These are phyloP conservation scores for Drosophila serrata DNA, from an alignment of 1,140 invertebrate genomes.

Conservation along the genomic window DNA sequence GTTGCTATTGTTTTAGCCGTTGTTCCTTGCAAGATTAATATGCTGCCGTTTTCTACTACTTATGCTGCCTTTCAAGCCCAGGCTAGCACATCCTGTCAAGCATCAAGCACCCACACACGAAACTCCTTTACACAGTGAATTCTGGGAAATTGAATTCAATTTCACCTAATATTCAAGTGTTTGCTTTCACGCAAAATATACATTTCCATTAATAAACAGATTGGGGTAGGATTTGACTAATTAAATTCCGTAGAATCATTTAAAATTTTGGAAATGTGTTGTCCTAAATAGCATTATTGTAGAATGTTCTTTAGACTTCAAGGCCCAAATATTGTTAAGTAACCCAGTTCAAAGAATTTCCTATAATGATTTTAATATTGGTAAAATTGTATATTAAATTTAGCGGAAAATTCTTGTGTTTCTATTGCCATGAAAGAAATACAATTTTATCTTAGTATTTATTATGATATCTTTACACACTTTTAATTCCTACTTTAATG, in stretches of 20 bases:
- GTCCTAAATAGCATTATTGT: no score
- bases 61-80: conserved; percentile 74
- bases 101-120: neutral
- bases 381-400: no score
- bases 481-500: conserved; percentile 49
- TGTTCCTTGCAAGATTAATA: conserved; percentile 76
- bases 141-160: neutral
- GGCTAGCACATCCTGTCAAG: conserved; percentile 54
- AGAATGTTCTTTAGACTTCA: no score
- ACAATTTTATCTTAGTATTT: neutral
- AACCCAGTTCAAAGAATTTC: no score
- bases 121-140: neutral
- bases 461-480: neutral
- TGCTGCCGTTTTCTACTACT: conserved; percentile 79
- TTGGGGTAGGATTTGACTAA: neutral
- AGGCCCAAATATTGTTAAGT: no score
- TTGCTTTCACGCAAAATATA: no score
- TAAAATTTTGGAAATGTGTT: neutral
- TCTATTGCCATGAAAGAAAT: neutral
- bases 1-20: conserved; percentile 55
- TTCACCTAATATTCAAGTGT: neutral
- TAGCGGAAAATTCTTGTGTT: neutral
- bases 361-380: no score
- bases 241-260: neutral
- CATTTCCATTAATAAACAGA: neutral